Percentiles rank a stretch among this genome's conserved stretches.
Conservation (phyloP, 2,797 vertebrate species). For the Agapornis canus region DNA sequence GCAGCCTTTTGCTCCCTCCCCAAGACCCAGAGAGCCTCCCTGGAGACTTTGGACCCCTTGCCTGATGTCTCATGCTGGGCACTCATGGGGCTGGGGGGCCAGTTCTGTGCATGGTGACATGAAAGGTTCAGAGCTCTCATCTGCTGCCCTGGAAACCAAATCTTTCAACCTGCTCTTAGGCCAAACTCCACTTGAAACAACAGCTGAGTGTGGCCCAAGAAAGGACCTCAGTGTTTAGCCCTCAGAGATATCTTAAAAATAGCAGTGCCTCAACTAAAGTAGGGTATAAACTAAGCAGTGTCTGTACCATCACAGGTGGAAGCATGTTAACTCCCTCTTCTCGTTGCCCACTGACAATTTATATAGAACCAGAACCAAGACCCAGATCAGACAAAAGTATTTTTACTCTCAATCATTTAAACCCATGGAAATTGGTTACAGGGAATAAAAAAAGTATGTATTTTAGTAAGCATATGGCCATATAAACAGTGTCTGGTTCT, state of each 20-base stretch:
- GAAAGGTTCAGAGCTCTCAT: neutral
- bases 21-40: neutral
- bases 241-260: neutral
- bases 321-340: neutral
- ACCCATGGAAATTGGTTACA: neutral
- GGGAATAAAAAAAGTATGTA: neutral
- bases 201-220: neutral
- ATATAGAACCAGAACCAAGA: neutral
- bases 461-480: constrained; percentile 3
- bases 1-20: neutral
- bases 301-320: neutral
- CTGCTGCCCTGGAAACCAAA: neutral
- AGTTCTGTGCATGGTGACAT: fast-evolving
- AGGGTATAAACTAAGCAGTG: neutral
- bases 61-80: neutral
- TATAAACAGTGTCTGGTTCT: neutral
- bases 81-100: fast-evolving
- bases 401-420: neutral
- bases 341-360: neutral
- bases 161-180: neutral
- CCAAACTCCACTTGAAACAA: neutral
- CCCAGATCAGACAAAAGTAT: neutral
- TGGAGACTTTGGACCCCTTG: neutral
- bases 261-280: constrained; percentile 24
- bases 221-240: neutral